Base-by-base conservation (phyloP, 2,113 vertebrate genomes). In the Cygnus atratus region DNA sequence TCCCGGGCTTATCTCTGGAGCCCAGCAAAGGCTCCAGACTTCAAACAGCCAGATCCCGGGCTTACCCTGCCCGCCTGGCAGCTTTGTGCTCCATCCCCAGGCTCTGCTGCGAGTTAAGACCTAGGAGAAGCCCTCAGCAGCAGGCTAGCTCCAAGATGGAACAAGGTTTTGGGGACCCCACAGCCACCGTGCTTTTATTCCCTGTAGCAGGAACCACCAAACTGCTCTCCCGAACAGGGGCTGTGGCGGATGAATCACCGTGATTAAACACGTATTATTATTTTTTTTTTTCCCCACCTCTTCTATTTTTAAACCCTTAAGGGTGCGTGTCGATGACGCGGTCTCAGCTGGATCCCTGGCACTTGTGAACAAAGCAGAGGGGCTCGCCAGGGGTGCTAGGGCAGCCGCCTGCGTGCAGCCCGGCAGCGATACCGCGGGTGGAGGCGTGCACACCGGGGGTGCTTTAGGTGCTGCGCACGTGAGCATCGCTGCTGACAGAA, bases 281-380 rank as follows among this genome's bases (percentile, higher is more conserved):
- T 31, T 57, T 12, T 50, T 74, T 44, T n/a, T n/a, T 33, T 22
- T 8, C 63, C 80, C 43, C 35, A 44, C 78, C 70, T 84, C 74
- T 91, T 91, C 94, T 95, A 92, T 95, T 95, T 96, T 94, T 95
- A 95, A 96, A 87, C 35, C n/a, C 80, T 72, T 65, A 65, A 92
- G 93, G 81, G 73, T 93, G 70, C 13, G 29, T 89, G 95, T 95
- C 87, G 77, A 91, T 93, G 95, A 92, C 7, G 0, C 57, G 78
- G 87, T 95, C 91, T 57, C 94, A 95, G 92, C 89, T 31, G 14
- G 26, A 61, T 50, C 88, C 87, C 74, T 76, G 92, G 52, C 84
- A 91, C 81, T 87, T 92, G 84, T 78, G 63, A 95, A 84, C 20
- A 67, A 91, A 95, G 39, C 87, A 87, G 93, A 81, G 91, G 88